These are phyloP conservation scores for Ctenomys sociabilis DNA, from an alignment of 2,113 vertebrate species.

Conservation along the genomic window DNA sequence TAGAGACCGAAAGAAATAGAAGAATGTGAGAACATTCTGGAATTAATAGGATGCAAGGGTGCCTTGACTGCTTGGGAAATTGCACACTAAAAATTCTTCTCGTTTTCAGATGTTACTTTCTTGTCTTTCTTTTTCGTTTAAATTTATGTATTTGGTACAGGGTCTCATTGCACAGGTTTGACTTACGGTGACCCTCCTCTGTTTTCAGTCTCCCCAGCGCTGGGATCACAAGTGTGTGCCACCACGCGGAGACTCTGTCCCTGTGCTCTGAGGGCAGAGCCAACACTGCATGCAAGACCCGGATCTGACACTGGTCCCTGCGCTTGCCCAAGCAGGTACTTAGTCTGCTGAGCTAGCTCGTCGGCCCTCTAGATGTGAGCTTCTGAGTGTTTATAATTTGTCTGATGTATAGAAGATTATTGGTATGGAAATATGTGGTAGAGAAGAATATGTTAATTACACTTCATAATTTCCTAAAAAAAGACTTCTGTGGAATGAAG, in stretches of 20 bases:
- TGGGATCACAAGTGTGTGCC: too few relatives aligned
- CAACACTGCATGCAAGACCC: too few relatives aligned
- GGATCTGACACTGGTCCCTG: too few relatives aligned
- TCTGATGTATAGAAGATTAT: not conserved
- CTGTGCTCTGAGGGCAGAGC: too few relatives aligned
- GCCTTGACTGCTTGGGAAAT: not conserved
- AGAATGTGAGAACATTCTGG: not conserved
- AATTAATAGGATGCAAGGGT: not conserved
- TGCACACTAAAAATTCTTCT: not conserved
- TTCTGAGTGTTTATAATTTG: not conserved
- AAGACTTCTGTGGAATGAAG: not conserved
- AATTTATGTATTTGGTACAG: too few relatives aligned
- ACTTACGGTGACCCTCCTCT: too few relatives aligned
- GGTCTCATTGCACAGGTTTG: too few relatives aligned
- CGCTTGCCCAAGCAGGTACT: too few relatives aligned
- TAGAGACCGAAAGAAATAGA: not conserved
- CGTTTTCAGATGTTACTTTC: not conserved
- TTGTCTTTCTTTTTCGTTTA: too few relatives aligned
- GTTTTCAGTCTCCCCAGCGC: too few relatives aligned
- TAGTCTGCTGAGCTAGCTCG: too few relatives aligned
- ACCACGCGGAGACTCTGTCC: too few relatives aligned
- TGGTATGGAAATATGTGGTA: not conserved
- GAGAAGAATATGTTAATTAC: not conserved
- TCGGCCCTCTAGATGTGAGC: not conserved
- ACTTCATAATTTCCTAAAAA: conserved; percentile 18